Percentiles rank a stretch among this genome's conserved stretches.
Conservation (phyloP, 2,797 vertebrate species). For the Tapirus indicus region DNA sequence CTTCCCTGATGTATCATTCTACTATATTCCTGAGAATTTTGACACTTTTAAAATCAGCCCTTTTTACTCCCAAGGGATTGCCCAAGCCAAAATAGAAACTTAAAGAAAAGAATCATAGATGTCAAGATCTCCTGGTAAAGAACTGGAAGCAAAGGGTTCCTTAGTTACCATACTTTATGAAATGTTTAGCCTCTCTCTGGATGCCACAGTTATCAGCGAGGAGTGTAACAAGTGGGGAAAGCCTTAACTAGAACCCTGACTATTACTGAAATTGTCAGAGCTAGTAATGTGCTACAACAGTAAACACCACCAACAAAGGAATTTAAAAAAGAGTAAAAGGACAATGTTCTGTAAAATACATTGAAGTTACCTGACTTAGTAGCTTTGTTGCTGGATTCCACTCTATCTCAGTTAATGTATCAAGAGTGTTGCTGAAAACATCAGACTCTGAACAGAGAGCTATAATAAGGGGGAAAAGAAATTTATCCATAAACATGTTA, state of each 20-base stretch:
- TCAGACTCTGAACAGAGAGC: constrained; percentile 84
- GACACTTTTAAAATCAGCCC: neutral
- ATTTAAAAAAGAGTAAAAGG: neutral
- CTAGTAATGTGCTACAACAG: neutral
- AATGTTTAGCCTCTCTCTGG: neutral
- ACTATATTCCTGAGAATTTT: neutral
- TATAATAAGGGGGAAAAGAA: constrained; percentile 71
- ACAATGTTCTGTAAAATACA: neutral
- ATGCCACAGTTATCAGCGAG: neutral
- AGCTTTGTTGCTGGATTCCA: constrained; percentile 84
- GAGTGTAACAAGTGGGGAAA: neutral
- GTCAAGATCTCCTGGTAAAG: neutral
- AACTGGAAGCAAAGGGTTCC: neutral
- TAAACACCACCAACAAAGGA: neutral
- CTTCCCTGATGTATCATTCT: neutral
- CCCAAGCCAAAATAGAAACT: neutral
- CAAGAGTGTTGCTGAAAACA: constrained; percentile 74
- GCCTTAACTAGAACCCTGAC: neutral
- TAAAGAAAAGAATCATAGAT: neutral
- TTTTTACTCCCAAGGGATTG: neutral
- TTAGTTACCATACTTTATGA: neutral
- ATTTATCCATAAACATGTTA: neutral
- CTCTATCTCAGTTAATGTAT: constrained; percentile 81
- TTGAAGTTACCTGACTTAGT: constrained; percentile 84
- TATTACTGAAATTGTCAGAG: neutral